A percentile compares a stretch with the other conserved stretches of the same genome.
Conservation (phyloP, 2,888 invertebrate species). For the Habroteleia sp. region DNA sequence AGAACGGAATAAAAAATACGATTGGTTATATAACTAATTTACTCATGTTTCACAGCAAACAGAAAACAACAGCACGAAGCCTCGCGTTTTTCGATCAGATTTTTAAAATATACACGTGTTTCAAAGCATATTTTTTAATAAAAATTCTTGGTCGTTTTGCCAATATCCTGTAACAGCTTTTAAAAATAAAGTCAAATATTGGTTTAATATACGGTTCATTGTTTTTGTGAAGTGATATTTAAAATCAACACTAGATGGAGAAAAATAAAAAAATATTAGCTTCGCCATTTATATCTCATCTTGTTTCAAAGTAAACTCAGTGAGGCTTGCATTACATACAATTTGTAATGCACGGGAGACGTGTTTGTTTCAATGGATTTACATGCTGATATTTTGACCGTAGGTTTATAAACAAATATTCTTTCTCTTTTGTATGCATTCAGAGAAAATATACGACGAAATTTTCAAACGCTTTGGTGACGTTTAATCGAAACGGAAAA, state of each 20-base stretch:
- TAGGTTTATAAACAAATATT: slow-evolving; percentile 28
- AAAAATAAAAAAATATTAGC: slow-evolving; percentile 27
- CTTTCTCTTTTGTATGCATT: too few relatives aligned
- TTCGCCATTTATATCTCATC: slow-evolving; percentile 20
- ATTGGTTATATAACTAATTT: slow-evolving; percentile 32
- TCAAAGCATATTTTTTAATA: slow-evolving; percentile 22
- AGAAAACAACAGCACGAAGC: slow-evolving; percentile 15
- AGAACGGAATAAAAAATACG: slow-evolving; percentile 3
- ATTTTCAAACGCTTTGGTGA: slow-evolving; percentile 3
- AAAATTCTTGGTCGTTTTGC: slow-evolving; percentile 40
- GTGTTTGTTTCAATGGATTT: slow-evolving; percentile 15
- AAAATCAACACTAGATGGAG: slow-evolving; percentile 27
- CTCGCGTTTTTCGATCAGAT: slow-evolving; percentile 21
- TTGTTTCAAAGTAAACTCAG: slow-evolving; percentile 41
- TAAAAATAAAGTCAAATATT: slow-evolving; percentile 36
- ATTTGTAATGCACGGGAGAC: slow-evolving; percentile 16
- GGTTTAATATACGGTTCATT: slow-evolving; percentile 23
- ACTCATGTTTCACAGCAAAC: slow-evolving; percentile 12
- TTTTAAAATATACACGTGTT: slow-evolving; percentile 14
- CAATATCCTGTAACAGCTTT: slow-evolving; percentile 43
- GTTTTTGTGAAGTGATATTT: slow-evolving; percentile 39
- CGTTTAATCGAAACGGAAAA: too few relatives aligned
- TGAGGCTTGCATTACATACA: slow-evolving; percentile 23
- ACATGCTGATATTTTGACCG: slow-evolving; percentile 22
- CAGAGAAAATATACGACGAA: background rate